phyloP scores from a whole-genome alignment of 2,797 vertebrate species.

The Pangasius macronema region DNA sequence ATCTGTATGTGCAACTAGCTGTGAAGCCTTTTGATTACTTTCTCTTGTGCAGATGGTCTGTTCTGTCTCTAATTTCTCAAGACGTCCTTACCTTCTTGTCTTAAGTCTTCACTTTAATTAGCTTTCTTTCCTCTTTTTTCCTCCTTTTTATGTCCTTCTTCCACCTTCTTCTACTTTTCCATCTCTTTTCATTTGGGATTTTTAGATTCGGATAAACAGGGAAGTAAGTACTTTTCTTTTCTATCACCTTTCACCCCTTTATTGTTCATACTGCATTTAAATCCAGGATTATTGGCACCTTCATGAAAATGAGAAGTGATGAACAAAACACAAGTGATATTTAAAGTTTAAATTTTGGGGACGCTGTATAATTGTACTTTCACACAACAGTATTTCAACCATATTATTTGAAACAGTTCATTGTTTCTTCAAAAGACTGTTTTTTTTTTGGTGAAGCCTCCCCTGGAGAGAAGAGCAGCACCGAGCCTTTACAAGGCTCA shows the following conservation, averaged over 20 bases:
- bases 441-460: neutral
- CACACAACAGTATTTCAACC: neutral
- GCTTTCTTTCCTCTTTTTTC: slow-evolving; percentile 35
- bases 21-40: slow-evolving; percentile 12
- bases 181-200: slow-evolving; percentile 59
- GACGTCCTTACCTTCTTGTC: slow-evolving; percentile 8
- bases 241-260: slow-evolving; percentile 14
- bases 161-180: neutral
- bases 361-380: neutral
- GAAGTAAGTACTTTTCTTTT: slow-evolving; percentile 90
- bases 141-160: slow-evolving; percentile 25
- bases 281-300: neutral
- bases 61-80: slow-evolving; percentile 24
- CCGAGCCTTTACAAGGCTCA: neutral
- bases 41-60: slow-evolving; percentile 23
- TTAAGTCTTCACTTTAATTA: slow-evolving; percentile 47
- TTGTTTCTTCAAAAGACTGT: neutral
- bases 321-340: neutral
- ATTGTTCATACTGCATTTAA: slow-evolving; percentile 9
- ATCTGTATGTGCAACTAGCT: neutral
- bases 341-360: neutral
- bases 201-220: slow-evolving; percentile 98
- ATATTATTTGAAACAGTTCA: neutral
- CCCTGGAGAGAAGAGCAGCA: neutral
- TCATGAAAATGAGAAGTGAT: neutral